Conservation (phyloP, 2,113 vertebrate genomes). For the Todiramphus chloris region DNA sequence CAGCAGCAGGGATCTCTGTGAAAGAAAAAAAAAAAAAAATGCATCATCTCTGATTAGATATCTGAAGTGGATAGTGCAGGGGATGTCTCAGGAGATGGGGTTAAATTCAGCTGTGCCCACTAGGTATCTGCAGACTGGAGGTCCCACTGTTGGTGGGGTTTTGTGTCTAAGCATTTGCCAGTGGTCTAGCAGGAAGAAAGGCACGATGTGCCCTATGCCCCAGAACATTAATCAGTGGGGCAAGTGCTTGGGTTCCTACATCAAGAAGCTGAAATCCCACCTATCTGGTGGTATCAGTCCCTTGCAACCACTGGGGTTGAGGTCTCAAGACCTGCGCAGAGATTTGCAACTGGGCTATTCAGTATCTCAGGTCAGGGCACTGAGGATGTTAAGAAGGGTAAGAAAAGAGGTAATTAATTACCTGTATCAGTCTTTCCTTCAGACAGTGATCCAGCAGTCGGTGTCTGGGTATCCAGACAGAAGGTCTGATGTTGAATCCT, state of each 20-base stretch:
- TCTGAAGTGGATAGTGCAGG: not conserved
- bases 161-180: not conserved
- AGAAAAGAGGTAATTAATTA: not conserved
- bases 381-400: not conserved
- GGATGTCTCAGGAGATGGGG: not conserved
- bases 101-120: not conserved
- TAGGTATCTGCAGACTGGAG: not conserved
- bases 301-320: not conserved
- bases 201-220: accelerated
- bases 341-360: not conserved
- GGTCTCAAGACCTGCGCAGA: not conserved
- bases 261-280: not conserved
- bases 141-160: not conserved
- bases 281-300: not conserved
- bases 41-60: not conserved
- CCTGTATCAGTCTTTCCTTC: constrained; percentile 21
- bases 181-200: not conserved
- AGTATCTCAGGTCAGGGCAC: accelerated
- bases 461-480: not conserved
- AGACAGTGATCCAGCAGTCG: not conserved
- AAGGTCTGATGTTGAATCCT: not conserved
- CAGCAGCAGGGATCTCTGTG: not conserved
- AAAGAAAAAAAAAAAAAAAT: not conserved
- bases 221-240: not conserved
- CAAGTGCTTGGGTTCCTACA: not conserved